Evolutionary conservation across 92 coral and sea anemone genomes (phyloP).

Genomic region (Micromussa lordhowensis): DNA sequence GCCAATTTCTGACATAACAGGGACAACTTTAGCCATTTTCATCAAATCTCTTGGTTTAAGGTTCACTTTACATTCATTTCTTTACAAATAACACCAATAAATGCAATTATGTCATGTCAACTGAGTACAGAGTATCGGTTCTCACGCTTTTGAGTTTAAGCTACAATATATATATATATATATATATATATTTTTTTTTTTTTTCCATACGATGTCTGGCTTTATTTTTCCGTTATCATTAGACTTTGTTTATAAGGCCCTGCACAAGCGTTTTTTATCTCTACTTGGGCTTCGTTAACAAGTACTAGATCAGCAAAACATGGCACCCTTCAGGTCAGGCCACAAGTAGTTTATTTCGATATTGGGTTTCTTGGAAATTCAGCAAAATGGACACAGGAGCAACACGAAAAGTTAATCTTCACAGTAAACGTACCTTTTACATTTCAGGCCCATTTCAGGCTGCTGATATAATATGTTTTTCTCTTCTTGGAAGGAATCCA

Average conservation of each 20-base stretch:
- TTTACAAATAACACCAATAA: neutral
- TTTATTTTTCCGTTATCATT: neutral
- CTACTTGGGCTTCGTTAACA: neutral
- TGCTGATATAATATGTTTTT: neutral
- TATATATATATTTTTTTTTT: neutral
- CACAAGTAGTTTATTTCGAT: neutral
- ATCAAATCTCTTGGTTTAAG: neutral
- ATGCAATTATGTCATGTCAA: neutral
- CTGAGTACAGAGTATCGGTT: neutral
- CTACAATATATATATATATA: neutral
- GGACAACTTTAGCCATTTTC: neutral
- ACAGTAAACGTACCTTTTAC: conserved; percentile 27
- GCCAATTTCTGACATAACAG: neutral
- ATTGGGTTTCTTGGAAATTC: neutral
- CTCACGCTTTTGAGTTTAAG: neutral
- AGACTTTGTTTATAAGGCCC: neutral
- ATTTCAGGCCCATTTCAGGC: neutral
- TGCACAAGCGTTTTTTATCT: neutral
- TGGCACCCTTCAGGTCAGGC: neutral
- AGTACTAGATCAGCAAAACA: neutral
- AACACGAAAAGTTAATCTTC: neutral
- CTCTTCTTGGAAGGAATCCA: neutral
- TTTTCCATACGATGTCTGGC: no score
- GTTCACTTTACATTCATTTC: neutral
- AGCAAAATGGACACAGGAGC: neutral